Evolutionary conservation across 2,888 invertebrate genomes (phyloP).

Genomic region (Epirrhoe alternata): DNA sequence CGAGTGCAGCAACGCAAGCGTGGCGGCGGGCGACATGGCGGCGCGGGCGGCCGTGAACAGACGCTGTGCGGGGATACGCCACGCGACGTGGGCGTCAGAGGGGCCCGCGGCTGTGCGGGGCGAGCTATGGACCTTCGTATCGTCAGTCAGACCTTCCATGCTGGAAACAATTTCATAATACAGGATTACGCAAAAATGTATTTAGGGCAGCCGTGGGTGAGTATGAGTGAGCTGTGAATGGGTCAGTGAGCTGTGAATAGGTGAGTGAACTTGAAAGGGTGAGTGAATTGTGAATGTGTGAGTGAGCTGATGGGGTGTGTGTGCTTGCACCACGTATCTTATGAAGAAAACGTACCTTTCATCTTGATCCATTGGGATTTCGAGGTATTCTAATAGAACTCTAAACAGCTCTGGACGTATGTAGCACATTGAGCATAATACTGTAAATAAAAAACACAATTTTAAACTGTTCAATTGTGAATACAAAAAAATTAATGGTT

Average conservation of each 20-base stretch:
- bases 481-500: too few species aligned
- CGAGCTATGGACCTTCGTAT: slow-evolving; percentile 83
- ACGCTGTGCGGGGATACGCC: slow-evolving; percentile 52
- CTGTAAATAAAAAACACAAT: slow-evolving; percentile 58
- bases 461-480: not conserved
- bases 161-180: slow-evolving; percentile 45
- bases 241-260: too few species aligned
- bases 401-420: slow-evolving; percentile 92
- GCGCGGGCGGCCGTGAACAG: slow-evolving; percentile 91
- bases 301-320: too few species aligned
- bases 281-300: too few species aligned
- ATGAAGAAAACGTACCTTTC: slow-evolving; percentile 61
- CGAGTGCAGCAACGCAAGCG: slow-evolving; percentile 91
- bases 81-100: slow-evolving; percentile 31
- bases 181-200: not conserved
- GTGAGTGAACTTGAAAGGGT: too few species aligned
- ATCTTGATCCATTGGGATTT: slow-evolving; percentile 81
- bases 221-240: too few species aligned
- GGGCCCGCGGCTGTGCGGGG: slow-evolving; percentile 11
- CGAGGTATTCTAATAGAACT: slow-evolving; percentile 89
- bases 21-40: slow-evolving; percentile 92
- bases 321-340: too few species aligned
- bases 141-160: slow-evolving; percentile 88
- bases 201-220: too few species aligned
- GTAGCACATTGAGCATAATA: slow-evolving; percentile 94